Evolutionary conservation across 2,888 invertebrate genomes (phyloP).

Genomic region (Thelaira solivaga): DNA sequence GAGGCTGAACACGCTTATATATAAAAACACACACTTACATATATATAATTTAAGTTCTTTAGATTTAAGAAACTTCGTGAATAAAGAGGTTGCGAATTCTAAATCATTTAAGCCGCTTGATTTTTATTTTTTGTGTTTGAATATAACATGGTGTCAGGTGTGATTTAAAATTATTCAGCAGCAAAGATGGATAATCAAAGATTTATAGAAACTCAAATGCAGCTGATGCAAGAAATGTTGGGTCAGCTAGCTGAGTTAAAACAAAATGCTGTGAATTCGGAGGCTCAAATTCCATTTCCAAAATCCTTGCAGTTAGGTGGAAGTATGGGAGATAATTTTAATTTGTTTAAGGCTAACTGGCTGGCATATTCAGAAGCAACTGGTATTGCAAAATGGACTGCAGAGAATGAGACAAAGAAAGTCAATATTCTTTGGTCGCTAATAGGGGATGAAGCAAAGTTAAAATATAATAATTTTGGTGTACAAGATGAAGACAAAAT

Average conservation of each 20-base stretch:
- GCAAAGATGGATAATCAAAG: too few species aligned
- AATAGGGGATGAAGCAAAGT: slow-evolving; percentile 15
- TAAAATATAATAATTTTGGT: slow-evolving; percentile 6
- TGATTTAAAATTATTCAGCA: too few species aligned
- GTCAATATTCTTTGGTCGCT: slow-evolving; percentile 6
- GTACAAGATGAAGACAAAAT: neutral
- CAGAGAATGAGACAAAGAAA: neutral
- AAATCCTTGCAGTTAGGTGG: neutral
- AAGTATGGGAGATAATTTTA: slow-evolving; percentile 4
- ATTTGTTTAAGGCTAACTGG: neutral
- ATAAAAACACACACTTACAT: too few species aligned
- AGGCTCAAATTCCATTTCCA: neutral
- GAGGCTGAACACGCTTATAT: too few species aligned
- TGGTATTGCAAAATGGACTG: neutral
- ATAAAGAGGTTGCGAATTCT: too few species aligned
- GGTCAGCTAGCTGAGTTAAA: neutral
- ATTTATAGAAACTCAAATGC: slow-evolving; percentile 1
- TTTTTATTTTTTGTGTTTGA: too few species aligned
- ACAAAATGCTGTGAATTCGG: neutral
- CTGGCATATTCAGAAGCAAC: slow-evolving; percentile 5
- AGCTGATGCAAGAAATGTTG: slow-evolving; percentile 14
- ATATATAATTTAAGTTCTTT: too few species aligned
- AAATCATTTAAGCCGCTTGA: too few species aligned
- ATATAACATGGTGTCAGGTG: too few species aligned
- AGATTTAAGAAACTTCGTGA: too few species aligned